Evolutionary conservation across 2,797 vertebrate species (phyloP), one percentile per base, ranked within the genome.

Genomic region (Spinibarbus caldwelli): DNA sequence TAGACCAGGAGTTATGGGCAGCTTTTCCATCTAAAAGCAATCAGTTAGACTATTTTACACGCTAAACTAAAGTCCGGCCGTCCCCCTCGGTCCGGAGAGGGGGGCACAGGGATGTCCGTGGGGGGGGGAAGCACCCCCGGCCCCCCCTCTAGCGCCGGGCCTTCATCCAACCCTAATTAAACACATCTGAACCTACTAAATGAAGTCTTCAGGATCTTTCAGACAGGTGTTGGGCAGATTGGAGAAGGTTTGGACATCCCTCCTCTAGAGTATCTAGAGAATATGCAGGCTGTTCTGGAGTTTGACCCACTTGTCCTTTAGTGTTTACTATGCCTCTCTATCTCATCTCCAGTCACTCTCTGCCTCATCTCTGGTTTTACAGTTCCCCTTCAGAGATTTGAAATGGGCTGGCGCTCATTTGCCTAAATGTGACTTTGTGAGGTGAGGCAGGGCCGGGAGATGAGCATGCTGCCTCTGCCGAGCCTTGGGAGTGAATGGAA

Each of bases 401-500:
- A 31, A 23, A 73, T n/a, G 19, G 72, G 71, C 68, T 67, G 9
- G 45, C 21, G 31, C 83, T 72, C 66, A 73, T 80, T 73, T 66
- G 31, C 82, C 52, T 78, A 67, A 87, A 87, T 78, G 70, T 45
- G 83, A 83, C 71, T 76, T n/a, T 78, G 81, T 70, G 62, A 84
- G 64, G 78, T 49, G 43, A 80, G 45, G 68, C 70, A 76, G 34
- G 47, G 62, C 66, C 49, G 8, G 64, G 23, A 85, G 83, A 86
- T 59, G 41, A 47, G 5, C n/a, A 23, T 66, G 79, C 86, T 45
- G 70, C 85, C 87, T 86, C 54, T 64, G 85, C 73, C 67, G 59
- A 81, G 86, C 10, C 5, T 64, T 78, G 67, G 70, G 79, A 87
- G 85, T 91, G 89, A 91, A 91, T 91, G 90, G 90, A 86, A 90